A percentile compares a stretch with the other conserved stretches of the same genome.
These are phyloP conservation scores for Drosophila triauraria DNA, from an alignment of 1,140 invertebrate species.

Conservation along the genomic window DNA sequence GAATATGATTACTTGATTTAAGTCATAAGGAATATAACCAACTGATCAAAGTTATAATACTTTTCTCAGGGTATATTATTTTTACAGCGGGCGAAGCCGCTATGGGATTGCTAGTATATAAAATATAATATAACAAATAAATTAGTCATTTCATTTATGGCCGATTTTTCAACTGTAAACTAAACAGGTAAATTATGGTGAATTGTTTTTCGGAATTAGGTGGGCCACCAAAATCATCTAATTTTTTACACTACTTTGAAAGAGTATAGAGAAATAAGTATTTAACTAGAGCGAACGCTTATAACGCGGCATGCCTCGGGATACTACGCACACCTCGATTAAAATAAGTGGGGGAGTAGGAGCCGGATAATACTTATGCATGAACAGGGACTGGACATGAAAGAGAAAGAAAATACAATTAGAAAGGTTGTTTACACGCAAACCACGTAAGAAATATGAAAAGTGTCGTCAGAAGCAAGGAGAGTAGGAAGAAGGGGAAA, in stretches of 20 bases:
- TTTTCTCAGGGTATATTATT: too few relatives aligned
- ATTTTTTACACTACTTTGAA: neutral
- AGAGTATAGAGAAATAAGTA: conserved; percentile 26
- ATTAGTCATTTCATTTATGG: too few relatives aligned
- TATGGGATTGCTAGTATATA: too few relatives aligned
- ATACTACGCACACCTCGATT: conserved; percentile 11
- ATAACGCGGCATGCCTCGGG: conserved; percentile 57
- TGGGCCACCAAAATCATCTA: too few relatives aligned
- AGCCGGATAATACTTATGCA: conserved; percentile 62
- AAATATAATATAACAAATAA: too few relatives aligned
- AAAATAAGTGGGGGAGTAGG: conserved; percentile 22
- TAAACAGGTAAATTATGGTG: too few relatives aligned
- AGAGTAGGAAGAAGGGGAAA: conserved; percentile 11
- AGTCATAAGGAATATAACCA: too few relatives aligned
- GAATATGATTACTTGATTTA: too few relatives aligned
- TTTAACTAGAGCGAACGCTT: conserved; percentile 56
- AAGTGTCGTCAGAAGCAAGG: conserved; percentile 32
- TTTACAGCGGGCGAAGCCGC: too few relatives aligned
- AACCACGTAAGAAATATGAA: conserved; percentile 59
- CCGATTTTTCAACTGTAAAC: too few relatives aligned
- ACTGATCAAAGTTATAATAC: too few relatives aligned
- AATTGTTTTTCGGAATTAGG: too few relatives aligned
- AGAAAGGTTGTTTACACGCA: conserved; percentile 76
- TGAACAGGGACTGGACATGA: conserved; percentile 71
- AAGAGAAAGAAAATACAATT: conserved; percentile 58